Conservation (phyloP, 2,113 vertebrate genomes). For the Seriola dumerili region DNA sequence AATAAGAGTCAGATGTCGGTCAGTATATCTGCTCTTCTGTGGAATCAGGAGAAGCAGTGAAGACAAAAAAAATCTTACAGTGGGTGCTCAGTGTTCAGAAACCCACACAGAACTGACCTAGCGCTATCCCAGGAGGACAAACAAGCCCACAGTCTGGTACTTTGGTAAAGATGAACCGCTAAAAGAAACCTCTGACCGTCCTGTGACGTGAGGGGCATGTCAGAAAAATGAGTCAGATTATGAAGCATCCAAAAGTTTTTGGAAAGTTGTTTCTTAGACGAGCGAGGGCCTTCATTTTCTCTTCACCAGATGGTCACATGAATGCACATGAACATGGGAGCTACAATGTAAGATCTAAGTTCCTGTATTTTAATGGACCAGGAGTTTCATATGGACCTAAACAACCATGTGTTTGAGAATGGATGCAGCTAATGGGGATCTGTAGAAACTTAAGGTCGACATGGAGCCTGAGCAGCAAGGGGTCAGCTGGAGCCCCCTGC, state of each 20-base stretch:
- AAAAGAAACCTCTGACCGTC: slow-evolving; percentile 3
- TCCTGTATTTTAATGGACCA: background rate
- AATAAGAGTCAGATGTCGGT: slow-evolving; percentile 60
- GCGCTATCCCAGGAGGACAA: slow-evolving; percentile 27
- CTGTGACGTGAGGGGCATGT: slow-evolving; percentile 14
- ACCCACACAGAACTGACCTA: slow-evolving; percentile 37
- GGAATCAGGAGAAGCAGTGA: slow-evolving; percentile 23
- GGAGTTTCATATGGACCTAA: background rate
- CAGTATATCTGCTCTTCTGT: slow-evolving; percentile 19
- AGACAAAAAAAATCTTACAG: background rate
- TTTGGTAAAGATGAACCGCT: slow-evolving; percentile 12
- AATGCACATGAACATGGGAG: background rate
- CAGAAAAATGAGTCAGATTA: background rate
- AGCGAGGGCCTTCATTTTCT: background rate
- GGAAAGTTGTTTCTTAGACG: background rate
- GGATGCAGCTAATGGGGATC: slow-evolving; percentile 21
- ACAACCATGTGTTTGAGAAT: background rate
- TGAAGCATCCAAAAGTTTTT: background rate
- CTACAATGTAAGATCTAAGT: background rate
- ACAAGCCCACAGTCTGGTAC: slow-evolving; percentile 20
- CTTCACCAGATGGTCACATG: background rate
- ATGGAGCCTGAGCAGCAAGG: slow-evolving; percentile 30
- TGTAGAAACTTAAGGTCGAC: background rate
- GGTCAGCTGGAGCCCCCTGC: slow-evolving; percentile 69
- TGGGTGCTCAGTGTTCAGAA: slow-evolving; percentile 31